phyloP scores from a whole-genome alignment of 1,140 invertebrate species.

The Aphelinus certus region DNA sequence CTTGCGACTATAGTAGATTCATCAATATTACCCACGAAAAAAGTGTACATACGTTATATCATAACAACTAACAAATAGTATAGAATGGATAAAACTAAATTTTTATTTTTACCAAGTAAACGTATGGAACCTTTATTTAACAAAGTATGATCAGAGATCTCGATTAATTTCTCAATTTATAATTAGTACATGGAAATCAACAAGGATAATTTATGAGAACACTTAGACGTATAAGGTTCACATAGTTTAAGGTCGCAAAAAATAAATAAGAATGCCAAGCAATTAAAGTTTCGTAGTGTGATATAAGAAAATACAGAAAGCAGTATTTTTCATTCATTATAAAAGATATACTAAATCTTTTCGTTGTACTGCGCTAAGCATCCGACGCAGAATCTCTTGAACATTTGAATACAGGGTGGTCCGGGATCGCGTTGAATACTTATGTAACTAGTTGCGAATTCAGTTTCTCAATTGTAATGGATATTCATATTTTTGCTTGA shows the following conservation, averaged over 20 bases:
- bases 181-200: too few species aligned
- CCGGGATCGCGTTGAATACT: conserved; percentile 51
- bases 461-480: background rate
- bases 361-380: conserved; percentile 36
- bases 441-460: background rate
- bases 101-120: too few species aligned
- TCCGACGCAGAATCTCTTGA: conserved; percentile 6
- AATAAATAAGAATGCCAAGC: conserved; percentile 35
- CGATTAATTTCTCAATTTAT: too few species aligned
- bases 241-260: conserved; percentile 20
- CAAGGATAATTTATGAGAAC: too few species aligned
- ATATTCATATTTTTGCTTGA: conserved; percentile 37
- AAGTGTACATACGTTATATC: background rate
- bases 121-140: too few species aligned
- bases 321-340: conserved; percentile 37
- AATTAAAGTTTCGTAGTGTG: conserved; percentile 26
- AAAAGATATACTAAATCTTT: conserved; percentile 35
- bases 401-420: conserved; percentile 52
- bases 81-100: too few species aligned
- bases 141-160: too few species aligned
- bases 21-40: background rate
- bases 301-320: conserved; percentile 14
- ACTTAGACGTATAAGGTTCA: conserved; percentile 4
- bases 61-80: too few species aligned
- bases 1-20: conserved; percentile 1